Base-by-base conservation (phyloP, 2,797 vertebrate species). In the Spondyliosoma cantharus region DNA sequence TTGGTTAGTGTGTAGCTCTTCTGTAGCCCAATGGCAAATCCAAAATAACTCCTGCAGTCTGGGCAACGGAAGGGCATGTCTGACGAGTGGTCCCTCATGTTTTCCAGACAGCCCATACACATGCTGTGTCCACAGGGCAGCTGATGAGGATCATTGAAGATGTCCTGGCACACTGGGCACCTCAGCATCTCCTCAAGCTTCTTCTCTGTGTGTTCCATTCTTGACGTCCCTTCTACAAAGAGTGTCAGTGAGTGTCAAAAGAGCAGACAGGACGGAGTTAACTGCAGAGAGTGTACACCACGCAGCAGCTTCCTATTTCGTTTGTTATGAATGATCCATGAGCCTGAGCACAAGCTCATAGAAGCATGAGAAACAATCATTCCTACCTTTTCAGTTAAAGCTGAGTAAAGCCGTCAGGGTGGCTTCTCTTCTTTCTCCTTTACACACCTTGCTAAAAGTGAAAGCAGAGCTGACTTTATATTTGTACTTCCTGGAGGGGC, bases 91-190 rank as follows among this genome's bases (percentile, higher is more conserved):
- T 62, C 76, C 16, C 73, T n/a, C 85, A 93, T 52, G 25, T 29
- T 73, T 14, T 89, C 70, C 65, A 93, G 54, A 63, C 94, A 93
- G 7, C 0, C 4, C 72, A 71, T 25, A 45, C 93, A 95, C 70
- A 93, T 19, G 80, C 86, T 93, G 91, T 94, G 93, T 24, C 94
- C 93, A 45, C 93, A 94, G 57, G 89, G 86, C 59, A 95, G 90
- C 84, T 93, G 91, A 19, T 81, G 89, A 2, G 93, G 93, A 8
- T 93, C 89, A 6, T 37, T 82, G 42, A 92, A 93, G 70, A 92
- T 88, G 70, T 94, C 92, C 32, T 74, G 89, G 52, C 94, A 94
- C 74, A 94, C 90, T 0, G 93, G 82, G 63, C 93, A 94, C 4
- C 61, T 92, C 19, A 94, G 76, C 85, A 91, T 54, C 52, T 84